A percentile compares a stretch with the other conserved stretches of the same genome.
Evolutionary conservation across 2,113 vertebrate species (phyloP).

Genomic region (Athene cunicularia): DNA sequence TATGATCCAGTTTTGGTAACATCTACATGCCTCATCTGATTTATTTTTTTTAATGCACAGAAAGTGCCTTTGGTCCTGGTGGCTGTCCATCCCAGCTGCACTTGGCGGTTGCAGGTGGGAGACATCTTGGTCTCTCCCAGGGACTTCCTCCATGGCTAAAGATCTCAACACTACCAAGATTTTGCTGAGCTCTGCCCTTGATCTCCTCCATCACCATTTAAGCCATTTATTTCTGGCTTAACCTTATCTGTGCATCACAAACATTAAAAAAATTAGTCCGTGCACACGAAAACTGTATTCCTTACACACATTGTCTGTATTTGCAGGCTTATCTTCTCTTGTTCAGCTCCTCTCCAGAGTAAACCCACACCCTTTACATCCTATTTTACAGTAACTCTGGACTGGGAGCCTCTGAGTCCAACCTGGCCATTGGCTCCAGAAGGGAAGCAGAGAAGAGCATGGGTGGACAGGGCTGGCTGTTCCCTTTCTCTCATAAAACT

Average conservation of each 20-base stretch:
- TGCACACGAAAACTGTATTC: neutral
- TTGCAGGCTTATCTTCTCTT: neutral
- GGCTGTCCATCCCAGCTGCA: neutral
- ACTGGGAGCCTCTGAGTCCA: neutral
- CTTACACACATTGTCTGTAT: neutral
- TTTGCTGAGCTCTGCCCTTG: neutral
- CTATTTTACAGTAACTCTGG: neutral
- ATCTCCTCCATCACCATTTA: neutral
- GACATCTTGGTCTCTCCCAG: neutral
- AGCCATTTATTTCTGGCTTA: neutral
- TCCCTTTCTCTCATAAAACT: neutral
- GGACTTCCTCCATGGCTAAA: neutral
- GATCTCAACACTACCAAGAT: neutral
- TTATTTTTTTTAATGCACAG: neutral
- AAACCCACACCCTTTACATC: neutral
- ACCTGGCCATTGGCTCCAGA: accelerated
- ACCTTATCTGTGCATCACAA: neutral
- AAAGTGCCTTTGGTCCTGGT: neutral
- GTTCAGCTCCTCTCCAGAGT: neutral
- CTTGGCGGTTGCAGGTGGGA: neutral
- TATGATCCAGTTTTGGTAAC: neutral
- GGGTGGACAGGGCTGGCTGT: neutral
- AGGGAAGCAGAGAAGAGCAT: neutral
- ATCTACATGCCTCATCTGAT: neutral
- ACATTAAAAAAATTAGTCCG: neutral